Evolutionary conservation across 2,888 invertebrate species (phyloP).

Genomic region (Scaptomyza parva): DNA sequence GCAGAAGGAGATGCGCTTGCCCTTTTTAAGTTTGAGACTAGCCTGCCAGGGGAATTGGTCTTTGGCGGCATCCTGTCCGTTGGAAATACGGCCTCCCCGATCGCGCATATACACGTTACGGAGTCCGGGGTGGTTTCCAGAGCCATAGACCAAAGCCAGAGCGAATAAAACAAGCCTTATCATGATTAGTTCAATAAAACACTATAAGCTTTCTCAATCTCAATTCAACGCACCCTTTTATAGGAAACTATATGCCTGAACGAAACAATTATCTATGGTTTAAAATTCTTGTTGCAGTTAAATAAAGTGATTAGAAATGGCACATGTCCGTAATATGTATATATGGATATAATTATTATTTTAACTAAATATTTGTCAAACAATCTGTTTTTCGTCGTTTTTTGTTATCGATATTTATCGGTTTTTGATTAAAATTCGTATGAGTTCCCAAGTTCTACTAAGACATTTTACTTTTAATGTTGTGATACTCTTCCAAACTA

Average conservation of each 20-base stretch:
- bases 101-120: slow-evolving; percentile 24
- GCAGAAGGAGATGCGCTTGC: slow-evolving; percentile 66
- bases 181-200: slow-evolving; percentile 58
- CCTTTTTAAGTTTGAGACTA: slow-evolving; percentile 67
- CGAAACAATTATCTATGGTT: slow-evolving; percentile 32
- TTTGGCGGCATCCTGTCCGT: slow-evolving; percentile 64
- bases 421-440: too few relatives aligned
- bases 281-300: not conserved
- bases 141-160: slow-evolving; percentile 68
- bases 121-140: slow-evolving; percentile 64
- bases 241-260: slow-evolving; percentile 17
- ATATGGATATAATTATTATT: too few relatives aligned
- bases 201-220: slow-evolving; percentile 17
- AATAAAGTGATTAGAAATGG: slow-evolving; percentile 2
- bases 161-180: slow-evolving; percentile 73
- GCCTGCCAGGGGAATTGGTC: slow-evolving; percentile 77
- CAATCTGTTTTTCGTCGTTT: too few relatives aligned
- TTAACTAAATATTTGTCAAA: too few relatives aligned
- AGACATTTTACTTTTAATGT: too few relatives aligned
- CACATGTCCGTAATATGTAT: too few relatives aligned
- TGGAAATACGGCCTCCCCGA: slow-evolving; percentile 46
- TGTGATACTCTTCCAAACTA: too few relatives aligned
- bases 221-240: slow-evolving; percentile 16
- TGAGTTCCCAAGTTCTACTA: too few relatives aligned
- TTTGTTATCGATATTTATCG: too few relatives aligned